phyloP scores from a whole-genome alignment of 2,888 invertebrate species.

The Epirrhoe tristata region DNA sequence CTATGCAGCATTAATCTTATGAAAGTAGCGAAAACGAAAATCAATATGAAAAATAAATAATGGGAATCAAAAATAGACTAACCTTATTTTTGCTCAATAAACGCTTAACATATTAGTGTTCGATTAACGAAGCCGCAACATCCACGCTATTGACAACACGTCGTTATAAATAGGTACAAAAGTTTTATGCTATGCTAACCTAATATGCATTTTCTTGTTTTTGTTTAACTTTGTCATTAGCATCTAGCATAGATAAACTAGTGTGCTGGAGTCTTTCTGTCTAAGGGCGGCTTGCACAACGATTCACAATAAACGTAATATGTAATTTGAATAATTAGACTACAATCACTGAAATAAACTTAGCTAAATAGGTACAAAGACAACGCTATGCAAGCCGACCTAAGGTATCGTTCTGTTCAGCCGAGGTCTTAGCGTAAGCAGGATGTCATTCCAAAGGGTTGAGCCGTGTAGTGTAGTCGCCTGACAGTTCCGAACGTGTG shows the following conservation, averaged over 20 bases:
- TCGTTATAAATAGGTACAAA: too few species aligned
- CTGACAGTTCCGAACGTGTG: conserved; percentile 66
- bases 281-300: too few species aligned
- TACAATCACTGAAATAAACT: too few species aligned
- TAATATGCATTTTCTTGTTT: too few species aligned
- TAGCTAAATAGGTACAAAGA: too few species aligned
- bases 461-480: conserved; percentile 64
- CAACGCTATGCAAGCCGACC: background rate
- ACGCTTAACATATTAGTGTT: background rate
- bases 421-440: conserved; percentile 59
- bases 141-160: too few species aligned
- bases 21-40: background rate
- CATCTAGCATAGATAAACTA: too few species aligned
- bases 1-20: background rate
- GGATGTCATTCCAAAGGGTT: conserved; percentile 82
- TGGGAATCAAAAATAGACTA: background rate
- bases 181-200: too few species aligned
- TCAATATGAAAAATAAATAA: background rate
- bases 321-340: too few species aligned
- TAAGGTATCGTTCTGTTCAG: conserved; percentile 42
- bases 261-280: too few species aligned
- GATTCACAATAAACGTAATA: too few species aligned
- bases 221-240: too few species aligned
- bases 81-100: background rate
- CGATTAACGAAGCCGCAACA: background rate